phyloP scores from a whole-genome alignment of 2,113 vertebrate genomes.

The Rattus norvegicus region GRCr8 NC_086028.1:19377001-19377500 shows the following conservation, averaged over 20 bases:
- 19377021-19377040: background rate
- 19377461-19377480: background rate
- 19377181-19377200: background rate
- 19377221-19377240: too few relatives aligned
- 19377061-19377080: background rate
- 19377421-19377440: background rate
- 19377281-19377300: background rate
- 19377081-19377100: background rate
- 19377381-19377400: background rate
- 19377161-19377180: background rate
- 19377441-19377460: background rate
- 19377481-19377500: background rate
- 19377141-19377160: background rate
- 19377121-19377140: background rate
- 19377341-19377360: background rate
- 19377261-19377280: background rate
- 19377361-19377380: background rate
- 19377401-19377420: background rate
- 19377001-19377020: background rate
- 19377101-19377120: background rate
- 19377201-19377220: background rate
- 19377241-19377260: background rate
- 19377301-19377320: too few relatives aligned
- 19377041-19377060: background rate
- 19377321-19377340: background rate